Evolutionary conservation across 2,797 vertebrate species (phyloP).

Genomic region (Pristis pectinata): DNA sequence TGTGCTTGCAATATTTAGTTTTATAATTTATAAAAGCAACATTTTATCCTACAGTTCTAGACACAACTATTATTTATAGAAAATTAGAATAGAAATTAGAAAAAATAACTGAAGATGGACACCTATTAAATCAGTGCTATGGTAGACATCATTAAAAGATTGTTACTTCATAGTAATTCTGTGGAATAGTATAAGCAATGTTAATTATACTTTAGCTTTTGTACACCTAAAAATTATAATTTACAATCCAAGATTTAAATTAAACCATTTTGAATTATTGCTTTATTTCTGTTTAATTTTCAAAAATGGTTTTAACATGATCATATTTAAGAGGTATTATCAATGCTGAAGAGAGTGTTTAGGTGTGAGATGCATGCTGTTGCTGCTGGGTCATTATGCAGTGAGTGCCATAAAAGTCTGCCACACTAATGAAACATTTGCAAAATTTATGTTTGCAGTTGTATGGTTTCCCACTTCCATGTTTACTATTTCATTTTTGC

Average conservation of each 20-base stretch:
- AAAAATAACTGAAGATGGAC: background rate
- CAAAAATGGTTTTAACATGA: background rate
- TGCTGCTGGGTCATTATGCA: background rate
- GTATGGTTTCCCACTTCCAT: constrained; percentile 5
- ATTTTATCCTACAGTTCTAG: background rate
- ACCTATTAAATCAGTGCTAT: background rate
- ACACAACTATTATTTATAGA: background rate
- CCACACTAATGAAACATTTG: constrained; percentile 18
- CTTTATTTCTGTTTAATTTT: background rate
- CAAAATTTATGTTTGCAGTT: constrained; percentile 13
- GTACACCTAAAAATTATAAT: background rate
- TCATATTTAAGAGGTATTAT: constrained; percentile 29
- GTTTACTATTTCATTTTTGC: constrained; percentile 33
- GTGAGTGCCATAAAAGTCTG: constrained; percentile 19
- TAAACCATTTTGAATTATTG: constrained; percentile 18
- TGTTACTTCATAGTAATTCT: background rate
- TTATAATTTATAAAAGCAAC: background rate
- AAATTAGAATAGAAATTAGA: background rate
- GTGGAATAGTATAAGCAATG: background rate
- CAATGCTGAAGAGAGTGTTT: constrained; percentile 21
- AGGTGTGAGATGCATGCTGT: constrained; percentile 17
- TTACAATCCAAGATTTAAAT: background rate
- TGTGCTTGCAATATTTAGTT: background rate
- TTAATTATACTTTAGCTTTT: background rate
- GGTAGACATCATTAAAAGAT: background rate